Base-by-base conservation (phyloP, 2,888 invertebrate genomes). In the Harmothoe impar region DNA sequence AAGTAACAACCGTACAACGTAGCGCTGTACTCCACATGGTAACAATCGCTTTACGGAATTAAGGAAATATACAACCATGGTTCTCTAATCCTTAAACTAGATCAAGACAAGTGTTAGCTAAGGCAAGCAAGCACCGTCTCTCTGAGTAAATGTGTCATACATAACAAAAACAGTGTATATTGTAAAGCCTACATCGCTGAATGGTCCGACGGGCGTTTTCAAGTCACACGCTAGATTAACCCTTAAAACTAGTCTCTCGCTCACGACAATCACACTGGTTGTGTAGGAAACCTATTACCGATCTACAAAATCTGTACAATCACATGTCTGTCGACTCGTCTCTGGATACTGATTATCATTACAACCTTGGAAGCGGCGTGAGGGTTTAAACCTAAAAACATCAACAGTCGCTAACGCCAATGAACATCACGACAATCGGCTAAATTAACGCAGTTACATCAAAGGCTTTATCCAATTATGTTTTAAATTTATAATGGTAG, bases 291-390 rank as follows among this genome's bases (percentile, higher is more conserved):
- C 25, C 43, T 33, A 33, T 81, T 33, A 43, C 15, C 35, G 17
- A 35, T 10, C 81, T 81, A 81, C 33, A 81, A 81, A 43, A n/a
- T 43, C 81, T 81, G 81, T 81, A 81, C 81, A 81, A 81, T 81
- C 81, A 81, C 81, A 81, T 33, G 81, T 81, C 17, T 15, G 35
- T 23, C 33, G 31, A 25, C 72, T 72, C 62, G 1, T 72, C 72
- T 72, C 29, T 12, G 29, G 25, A 72, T 29, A 72, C 72, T 72
- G 31, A n/a, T 62, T 15, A 72, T 29, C 29, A n/a, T n/a, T 29
- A 72, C 72, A 72, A 72, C 72, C 72, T 17, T 72, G 72, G 31
- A 72, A 72, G 72, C 72, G 25, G 72, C 20, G n/a, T n/a, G 62
- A n/a, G 23, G 15, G 62, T n/a, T n/a, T 62, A 62, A 3, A 62